Percentiles rank a stretch among this genome's conserved stretches.
Conservation (phyloP, 2,113 vertebrate genomes). For the Micronycteris hirsuta region DNA sequence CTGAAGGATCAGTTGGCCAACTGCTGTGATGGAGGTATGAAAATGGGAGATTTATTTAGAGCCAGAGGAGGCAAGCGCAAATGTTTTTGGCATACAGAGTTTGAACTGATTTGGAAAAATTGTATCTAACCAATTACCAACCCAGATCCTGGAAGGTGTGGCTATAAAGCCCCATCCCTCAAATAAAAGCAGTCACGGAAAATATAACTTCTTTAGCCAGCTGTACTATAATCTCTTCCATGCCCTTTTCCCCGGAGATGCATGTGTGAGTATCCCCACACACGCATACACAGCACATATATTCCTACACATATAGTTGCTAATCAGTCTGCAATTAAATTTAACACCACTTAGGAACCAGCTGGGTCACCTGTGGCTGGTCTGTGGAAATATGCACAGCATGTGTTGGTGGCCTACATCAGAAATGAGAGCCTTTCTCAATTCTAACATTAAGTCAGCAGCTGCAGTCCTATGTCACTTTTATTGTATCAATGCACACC, state of each 20-base stretch:
- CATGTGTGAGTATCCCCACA: not conserved
- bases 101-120: conserved; percentile 58
- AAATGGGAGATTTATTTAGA: conserved; percentile 67
- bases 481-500: not conserved
- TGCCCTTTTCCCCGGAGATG: not conserved
- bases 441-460: conserved; percentile 17
- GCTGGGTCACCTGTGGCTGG: conserved; percentile 42
- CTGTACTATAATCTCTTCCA: conserved; percentile 30
- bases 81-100: conserved; percentile 28
- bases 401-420: not conserved
- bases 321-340: conserved; percentile 37
- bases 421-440: not conserved
- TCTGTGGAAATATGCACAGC: not conserved
- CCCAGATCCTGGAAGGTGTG: conserved; percentile 34
- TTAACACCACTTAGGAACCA: conserved; percentile 22
- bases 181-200: conserved; percentile 32
- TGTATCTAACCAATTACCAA: conserved; percentile 9
- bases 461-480: not conserved
- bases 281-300: not conserved
- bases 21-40: conserved; percentile 54
- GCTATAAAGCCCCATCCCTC: not conserved
- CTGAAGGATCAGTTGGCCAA: conserved; percentile 63
- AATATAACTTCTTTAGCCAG: conserved; percentile 5
- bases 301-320: not conserved
- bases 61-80: conserved; percentile 45